phyloP scores from a whole-genome alignment of 1,140 invertebrate species.

The Drosophila kepulauana region DNA sequence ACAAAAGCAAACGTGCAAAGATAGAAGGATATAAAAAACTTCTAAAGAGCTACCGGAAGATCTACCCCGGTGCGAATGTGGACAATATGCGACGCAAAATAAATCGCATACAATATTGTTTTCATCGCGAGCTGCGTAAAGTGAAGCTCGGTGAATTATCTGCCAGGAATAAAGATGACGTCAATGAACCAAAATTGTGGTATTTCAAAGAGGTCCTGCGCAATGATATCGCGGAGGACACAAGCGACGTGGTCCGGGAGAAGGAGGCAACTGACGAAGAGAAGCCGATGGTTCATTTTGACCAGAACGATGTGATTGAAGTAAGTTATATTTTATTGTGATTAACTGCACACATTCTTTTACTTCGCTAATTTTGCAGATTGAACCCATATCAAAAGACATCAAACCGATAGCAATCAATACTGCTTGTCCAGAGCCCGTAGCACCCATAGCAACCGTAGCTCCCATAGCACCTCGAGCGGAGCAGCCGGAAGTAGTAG shows the following conservation, averaged over 20 bases:
- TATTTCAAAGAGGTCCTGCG: slow-evolving; percentile 37
- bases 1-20: slow-evolving; percentile 25
- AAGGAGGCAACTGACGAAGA: neutral
- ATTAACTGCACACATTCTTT: neutral
- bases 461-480: too few relatives aligned
- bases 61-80: slow-evolving; percentile 24
- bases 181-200: slow-evolving; percentile 43
- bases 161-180: neutral
- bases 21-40: neutral
- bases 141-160: slow-evolving; percentile 23
- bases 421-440: too few relatives aligned
- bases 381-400: too few relatives aligned
- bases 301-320: neutral
- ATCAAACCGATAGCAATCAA: too few relatives aligned
- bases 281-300: neutral
- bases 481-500: neutral
- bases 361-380: too few relatives aligned
- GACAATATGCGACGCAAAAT: slow-evolving; percentile 35
- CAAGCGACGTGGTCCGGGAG: neutral
- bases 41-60: slow-evolving; percentile 21
- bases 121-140: slow-evolving; percentile 32
- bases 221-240: neutral
- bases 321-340: neutral
- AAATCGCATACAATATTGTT: slow-evolving; percentile 37
- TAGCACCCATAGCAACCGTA: too few relatives aligned